Conservation (phyloP, 2,113 vertebrate species). For the Plectropomus leopardus region DNA sequence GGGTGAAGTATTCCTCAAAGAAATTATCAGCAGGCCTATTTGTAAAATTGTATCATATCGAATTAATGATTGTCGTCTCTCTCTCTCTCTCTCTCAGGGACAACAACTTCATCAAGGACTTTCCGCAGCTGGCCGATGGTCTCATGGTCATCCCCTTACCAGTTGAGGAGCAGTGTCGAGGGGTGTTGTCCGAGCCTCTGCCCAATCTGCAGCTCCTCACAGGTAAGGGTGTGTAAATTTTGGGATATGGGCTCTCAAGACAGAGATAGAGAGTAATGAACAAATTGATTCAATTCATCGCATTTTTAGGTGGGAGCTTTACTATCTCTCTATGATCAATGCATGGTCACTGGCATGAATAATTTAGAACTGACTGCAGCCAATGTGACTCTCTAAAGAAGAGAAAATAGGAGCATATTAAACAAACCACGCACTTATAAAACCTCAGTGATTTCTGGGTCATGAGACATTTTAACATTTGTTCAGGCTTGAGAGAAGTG, state of each 20-base stretch:
- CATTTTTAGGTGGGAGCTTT: not conserved
- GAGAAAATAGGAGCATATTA: not conserved
- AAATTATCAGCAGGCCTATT: too few species aligned
- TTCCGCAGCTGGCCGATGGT: conserved; percentile 95
- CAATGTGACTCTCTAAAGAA: not conserved
- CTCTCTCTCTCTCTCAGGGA: conserved; percentile 83
- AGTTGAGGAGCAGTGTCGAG: conserved; percentile 96
- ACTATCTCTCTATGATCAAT: not conserved
- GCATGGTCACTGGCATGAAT: not conserved
- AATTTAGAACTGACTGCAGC: conserved; percentile 1
- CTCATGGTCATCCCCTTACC: conserved; percentile 96
- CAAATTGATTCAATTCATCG: conserved; percentile 2
- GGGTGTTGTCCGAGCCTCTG: conserved; percentile 94
- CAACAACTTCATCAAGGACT: conserved; percentile 99
- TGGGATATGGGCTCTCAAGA: too few species aligned
- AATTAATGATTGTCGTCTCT: too few species aligned
- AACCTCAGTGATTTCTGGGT: not conserved
- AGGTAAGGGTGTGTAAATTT: conserved; percentile 79
- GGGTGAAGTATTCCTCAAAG: too few species aligned
- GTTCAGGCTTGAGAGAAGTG: not conserved
- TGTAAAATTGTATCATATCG: too few species aligned
- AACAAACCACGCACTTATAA: not conserved
- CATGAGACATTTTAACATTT: not conserved
- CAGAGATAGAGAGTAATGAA: not conserved
- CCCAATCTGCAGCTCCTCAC: conserved; percentile 94